Evolutionary conservation across 2,113 vertebrate genomes (phyloP), one percentile per base, ranked within the genome.

Genomic region (Hippotragus niger): DNA sequence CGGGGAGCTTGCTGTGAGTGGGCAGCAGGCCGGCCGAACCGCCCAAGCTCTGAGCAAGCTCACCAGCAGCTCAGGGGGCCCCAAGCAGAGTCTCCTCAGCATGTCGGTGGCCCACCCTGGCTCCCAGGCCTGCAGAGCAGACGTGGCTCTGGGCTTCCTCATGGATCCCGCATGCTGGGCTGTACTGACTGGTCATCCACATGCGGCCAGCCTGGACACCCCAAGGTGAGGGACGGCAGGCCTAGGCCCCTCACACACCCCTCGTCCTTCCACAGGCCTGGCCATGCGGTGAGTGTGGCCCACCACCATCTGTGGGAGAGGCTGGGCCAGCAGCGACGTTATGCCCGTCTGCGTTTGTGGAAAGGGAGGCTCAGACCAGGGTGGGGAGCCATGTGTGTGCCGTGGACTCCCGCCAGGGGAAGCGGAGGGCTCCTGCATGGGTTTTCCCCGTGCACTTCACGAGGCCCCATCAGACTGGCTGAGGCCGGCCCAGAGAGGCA

Each of bases 361-460:
- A 91, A 13, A 33, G 4, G 2, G 55, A 86, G 64, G 19, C 55
- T 53, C 5, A 31, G 17, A 15, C 2, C 1, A 23, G 8, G 13
- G 36, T 7, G 17, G 6, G 33, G 12, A 47, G 47, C 57, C 2
- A 23, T 10, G 58, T 4, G 3, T 6, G 33, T 2, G 3, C 11
- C 2, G 10, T 10, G 47, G 53, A 14, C 25, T 23, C 29, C 2
- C 13, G 4, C 23, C 16, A 14, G 12, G 64, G n/a, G n/a, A 9
- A 4, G 29, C 1, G 1, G 14, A 1, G 0, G 10, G 1, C 1
- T 16, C 5, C 6, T 7, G 5, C 17, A 0, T 4, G 14, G 12
- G 55, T 23, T 11, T 78, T 4, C 1, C 19, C 7, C 0, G 0
- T 2, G 2, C 67, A 3, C 43, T 13, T 11, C 1, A 3, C 0